These are phyloP conservation scores for Xanthostigma xanthostigma DNA, from an alignment of 2,888 invertebrate genomes.

Conservation along the genomic window DNA sequence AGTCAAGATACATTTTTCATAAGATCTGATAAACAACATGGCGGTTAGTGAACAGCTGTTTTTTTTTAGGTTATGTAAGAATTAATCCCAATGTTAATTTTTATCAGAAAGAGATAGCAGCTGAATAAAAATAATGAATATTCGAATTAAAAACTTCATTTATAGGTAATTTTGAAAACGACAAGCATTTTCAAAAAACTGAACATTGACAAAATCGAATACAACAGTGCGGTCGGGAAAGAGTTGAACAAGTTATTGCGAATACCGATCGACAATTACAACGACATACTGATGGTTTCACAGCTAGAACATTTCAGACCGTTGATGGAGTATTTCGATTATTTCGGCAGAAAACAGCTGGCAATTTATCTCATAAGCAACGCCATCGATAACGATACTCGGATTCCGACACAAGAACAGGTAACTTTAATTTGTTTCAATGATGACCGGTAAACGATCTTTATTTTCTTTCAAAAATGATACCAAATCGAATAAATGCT, in stretches of 20 bases:
- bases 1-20: too few species aligned
- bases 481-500: neutral
- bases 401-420: slow-evolving; percentile 77
- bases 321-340: slow-evolving; percentile 76
- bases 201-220: slow-evolving; percentile 65
- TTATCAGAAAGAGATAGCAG: too few species aligned
- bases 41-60: neutral
- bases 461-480: neutral
- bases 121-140: too few species aligned
- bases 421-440: slow-evolving; percentile 25
- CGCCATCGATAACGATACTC: slow-evolving; percentile 77
- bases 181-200: slow-evolving; percentile 66
- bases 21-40: neutral
- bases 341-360: slow-evolving; percentile 68
- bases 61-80: neutral
- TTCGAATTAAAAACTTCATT: too few species aligned
- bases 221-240: slow-evolving; percentile 72
- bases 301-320: slow-evolving; percentile 77
- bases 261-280: slow-evolving; percentile 90
- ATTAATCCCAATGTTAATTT: slow-evolving; percentile 18
- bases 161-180: too few species aligned
- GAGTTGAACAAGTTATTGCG: slow-evolving; percentile 87
- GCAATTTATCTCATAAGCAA: slow-evolving; percentile 82
- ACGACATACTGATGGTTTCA: slow-evolving; percentile 76
- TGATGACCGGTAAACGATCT: slow-evolving; percentile 23